Evolutionary conservation across 2,888 invertebrate genomes (phyloP), one percentile per base, ranked within the genome.

Genomic region (Stegana nigrithorax): DNA sequence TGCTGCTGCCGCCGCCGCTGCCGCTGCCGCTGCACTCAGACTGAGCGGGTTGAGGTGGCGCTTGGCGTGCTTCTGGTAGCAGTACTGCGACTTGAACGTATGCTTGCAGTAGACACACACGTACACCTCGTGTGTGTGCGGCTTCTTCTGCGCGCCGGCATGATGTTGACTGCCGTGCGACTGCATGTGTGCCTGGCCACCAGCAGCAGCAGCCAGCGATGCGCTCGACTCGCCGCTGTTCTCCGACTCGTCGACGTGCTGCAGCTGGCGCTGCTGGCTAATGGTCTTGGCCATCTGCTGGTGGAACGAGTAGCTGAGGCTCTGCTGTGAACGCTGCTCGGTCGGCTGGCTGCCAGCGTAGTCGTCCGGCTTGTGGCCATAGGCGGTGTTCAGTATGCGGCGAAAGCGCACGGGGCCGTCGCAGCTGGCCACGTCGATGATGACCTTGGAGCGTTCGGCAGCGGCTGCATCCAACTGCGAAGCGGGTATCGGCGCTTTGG

Each of bases 371-470:
- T 67, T 86, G 36, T 83, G 83, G 2, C 86, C 90, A 87, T 94
- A 96, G 63, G 94, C 93, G 56, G 90, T 91, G 86, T 96, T 96
- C 2, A 94, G 87, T 2, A 96, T 94, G 1, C 95, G 88, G 73
- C 93, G 93, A 85, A 96, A 93, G 25, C 92, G 88, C 0, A 96
- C 95, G 0, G 96, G 96, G 0, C 96, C 96, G 84, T 96, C 96
- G 84, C 96, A 96, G 67, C 93, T 94, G 0, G 95, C 96, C n/a
- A 95, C 89, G 84, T 96, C 95, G 65, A 94, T 86, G 1, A 95
- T 90, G 0, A 92, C 90, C 80, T 89, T 90, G 3, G 74, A 67
- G 78, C 73, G 27, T 17, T 66, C 68, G 32, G 62, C 62, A 17
- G 67, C 58, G 50, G 50, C 47, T 26, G 29, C 39, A 32, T 67